Evolutionary conservation across 1,140 invertebrate genomes (phyloP), one percentile per base, ranked within the genome.

Genomic region (Sycobia sp.): DNA sequence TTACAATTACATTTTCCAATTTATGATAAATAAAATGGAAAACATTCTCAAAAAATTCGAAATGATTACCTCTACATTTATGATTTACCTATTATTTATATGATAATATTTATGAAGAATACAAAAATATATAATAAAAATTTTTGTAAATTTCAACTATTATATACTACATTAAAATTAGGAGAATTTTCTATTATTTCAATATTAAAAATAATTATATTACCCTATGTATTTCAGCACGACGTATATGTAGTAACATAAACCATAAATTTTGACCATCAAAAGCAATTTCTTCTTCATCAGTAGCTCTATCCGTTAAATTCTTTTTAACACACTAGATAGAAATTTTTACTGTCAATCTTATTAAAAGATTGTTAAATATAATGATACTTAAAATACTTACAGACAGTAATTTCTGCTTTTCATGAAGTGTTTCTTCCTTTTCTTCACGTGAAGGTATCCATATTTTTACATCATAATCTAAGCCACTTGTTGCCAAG

Each of bases 391-490:
- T 25, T 32, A 49, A 10, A 43, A 32, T 47, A 69, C 69, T 70
- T 76, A 87, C 86, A 59, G 70, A 73, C 70, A 78, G 78, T n/a
- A 91, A 73, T 22, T 82, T 78, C 8, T 76, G 70, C 10, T 76
- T 72, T 53, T 86, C 67, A 29, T 72, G 58, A 1, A 85, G 85
- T 4, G 86, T 86, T 36, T 86, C 81, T n/a, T 4, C 5, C 29
- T 11, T 32, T 32, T 32, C 29, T 62, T 89, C 84, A 64, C 84
- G 83, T 0, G 87, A 88, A 5, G 95, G 94, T 18, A 91, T 84
- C 95, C 95, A 98, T 46, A 98, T 90, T 84, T 98, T 98, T 3
- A 97, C 88, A 76, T 95, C 92, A 71, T 89, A 87, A 82, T 97
- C 95, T 4, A 97, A 82, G 3, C 96, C 94, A 82, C 92, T 93